A percentile compares a stretch with the other conserved stretches of the same genome.
Conservation (phyloP, 2,113 vertebrate genomes). For the Nanorana parkeri region DNA sequence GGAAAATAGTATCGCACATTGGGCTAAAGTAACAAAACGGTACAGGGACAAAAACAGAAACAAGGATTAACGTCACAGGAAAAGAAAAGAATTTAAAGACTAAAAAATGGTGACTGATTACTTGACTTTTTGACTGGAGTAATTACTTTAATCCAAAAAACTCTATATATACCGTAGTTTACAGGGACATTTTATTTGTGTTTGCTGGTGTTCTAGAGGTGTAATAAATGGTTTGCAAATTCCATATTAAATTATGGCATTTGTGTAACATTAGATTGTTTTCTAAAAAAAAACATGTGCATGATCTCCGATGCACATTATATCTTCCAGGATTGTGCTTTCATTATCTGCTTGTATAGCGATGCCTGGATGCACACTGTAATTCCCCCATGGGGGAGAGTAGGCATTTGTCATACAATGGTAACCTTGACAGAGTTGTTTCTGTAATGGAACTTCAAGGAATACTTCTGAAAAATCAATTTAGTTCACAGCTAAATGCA, state of each 20-base stretch:
- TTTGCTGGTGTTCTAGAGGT: no score
- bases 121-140: no score
- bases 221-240: neutral
- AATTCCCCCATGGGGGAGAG: slow-evolving; percentile 29
- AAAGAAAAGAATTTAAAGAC: no score
- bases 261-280: slow-evolving; percentile 16
- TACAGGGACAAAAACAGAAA: no score
- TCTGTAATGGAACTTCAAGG: slow-evolving; percentile 21
- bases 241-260: neutral
- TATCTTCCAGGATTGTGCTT: slow-evolving; percentile 30
- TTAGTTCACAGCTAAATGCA: slow-evolving; percentile 18
- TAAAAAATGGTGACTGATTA: no score
- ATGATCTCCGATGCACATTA: slow-evolving; percentile 39
- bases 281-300: slow-evolving; percentile 4
- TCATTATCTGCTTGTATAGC: slow-evolving; percentile 32
- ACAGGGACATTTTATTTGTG: no score
- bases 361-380: slow-evolving; percentile 39
- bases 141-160: no score
- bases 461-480: slow-evolving; percentile 39
- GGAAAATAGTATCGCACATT: no score
- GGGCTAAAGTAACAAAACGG: no score
- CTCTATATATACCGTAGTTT: no score
- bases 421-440: slow-evolving; percentile 26
- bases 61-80: no score
- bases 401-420: slow-evolving; percentile 35